Percentiles rank a stretch among this genome's conserved stretches.
These are phyloP conservation scores for Eledone cirrhosa DNA, from an alignment of 2,888 invertebrate genomes.

Conservation along the genomic window DNA sequence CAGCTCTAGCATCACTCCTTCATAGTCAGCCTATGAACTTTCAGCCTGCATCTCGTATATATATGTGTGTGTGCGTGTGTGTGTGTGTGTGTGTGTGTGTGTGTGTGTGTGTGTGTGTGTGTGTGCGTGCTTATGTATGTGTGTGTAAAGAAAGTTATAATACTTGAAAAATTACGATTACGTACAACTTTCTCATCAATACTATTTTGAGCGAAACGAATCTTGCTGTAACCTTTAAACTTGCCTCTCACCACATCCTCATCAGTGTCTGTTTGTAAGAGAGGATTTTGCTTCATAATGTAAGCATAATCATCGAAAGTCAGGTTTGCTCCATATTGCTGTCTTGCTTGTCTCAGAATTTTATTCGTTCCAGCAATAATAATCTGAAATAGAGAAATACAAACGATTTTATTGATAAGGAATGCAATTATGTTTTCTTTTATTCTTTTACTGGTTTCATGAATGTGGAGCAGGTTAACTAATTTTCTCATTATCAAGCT, in stretches of 20 bases:
- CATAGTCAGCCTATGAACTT: no score
- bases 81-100: no score
- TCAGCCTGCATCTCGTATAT: no score
- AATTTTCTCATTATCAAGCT: no score
- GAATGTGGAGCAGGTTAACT: background rate
- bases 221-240: background rate
- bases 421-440: no score
- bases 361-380: background rate
- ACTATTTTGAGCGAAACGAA: slow-evolving; percentile 7
- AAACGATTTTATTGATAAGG: no score
- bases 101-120: no score
- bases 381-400: background rate
- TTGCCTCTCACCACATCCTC: background rate
- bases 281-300: background rate
- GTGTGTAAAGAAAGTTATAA: no score
- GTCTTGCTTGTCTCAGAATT: background rate
- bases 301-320: background rate
- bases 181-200: background rate
- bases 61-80: no score
- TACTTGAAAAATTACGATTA: background rate
- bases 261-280: background rate
- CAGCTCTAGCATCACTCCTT: no score
- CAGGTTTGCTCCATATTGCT: background rate
- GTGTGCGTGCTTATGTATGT: no score
- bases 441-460: no score